Evolutionary conservation across 1,140 invertebrate species (phyloP).

Genomic region (Cydia amplana): DNA sequence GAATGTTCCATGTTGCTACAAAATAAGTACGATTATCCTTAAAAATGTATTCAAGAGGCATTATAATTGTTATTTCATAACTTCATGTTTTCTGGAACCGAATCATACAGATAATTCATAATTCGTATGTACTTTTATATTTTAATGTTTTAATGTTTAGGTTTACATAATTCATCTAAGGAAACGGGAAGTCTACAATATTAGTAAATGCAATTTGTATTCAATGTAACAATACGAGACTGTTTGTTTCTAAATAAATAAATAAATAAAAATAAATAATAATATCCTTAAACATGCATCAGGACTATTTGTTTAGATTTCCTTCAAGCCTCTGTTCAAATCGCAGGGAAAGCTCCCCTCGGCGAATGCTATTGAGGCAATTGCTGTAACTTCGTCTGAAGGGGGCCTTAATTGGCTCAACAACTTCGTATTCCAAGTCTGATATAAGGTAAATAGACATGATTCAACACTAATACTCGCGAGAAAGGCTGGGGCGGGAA

Average conservation of each 20-base stretch:
- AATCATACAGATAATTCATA: no score
- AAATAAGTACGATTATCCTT: neutral
- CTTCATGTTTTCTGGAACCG: no score
- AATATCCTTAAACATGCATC: neutral
- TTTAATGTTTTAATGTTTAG: no score
- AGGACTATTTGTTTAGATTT: constrained; percentile 21
- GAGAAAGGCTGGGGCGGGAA: neutral
- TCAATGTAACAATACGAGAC: no score
- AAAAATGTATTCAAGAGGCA: no score
- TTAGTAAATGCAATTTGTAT: no score
- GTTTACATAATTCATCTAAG: no score
- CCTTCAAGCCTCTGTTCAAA: constrained; percentile 5
- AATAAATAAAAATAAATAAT: no score
- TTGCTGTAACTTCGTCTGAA: constrained; percentile 64
- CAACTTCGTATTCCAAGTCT: constrained; percentile 50
- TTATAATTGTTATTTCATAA: no score
- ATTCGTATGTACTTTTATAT: no score
- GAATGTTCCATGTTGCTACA: neutral
- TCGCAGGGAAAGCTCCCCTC: constrained; percentile 49
- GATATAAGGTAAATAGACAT: constrained; percentile 43
- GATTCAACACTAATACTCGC: constrained; percentile 2
- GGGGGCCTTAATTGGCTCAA: constrained; percentile 72
- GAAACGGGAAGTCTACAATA: no score
- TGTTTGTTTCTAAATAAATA: no score
- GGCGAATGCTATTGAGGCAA: constrained; percentile 65